Evolutionary conservation across 2,888 invertebrate species (phyloP).

Genomic region (Molanna angustata): DNA sequence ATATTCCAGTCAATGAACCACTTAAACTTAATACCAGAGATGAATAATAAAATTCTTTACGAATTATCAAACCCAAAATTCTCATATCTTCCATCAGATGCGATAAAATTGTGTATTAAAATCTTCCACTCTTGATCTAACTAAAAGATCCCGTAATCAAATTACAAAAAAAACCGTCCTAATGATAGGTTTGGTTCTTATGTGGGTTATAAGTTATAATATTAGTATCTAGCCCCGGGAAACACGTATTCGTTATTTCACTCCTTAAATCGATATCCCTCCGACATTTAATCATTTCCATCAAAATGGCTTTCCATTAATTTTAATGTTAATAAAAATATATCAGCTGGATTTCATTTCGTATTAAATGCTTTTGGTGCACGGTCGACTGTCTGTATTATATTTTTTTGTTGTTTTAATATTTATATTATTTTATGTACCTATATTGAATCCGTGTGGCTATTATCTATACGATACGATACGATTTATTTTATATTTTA

Average conservation of each 20-base stretch:
- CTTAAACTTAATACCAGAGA: not conserved
- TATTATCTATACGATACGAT: too few relatives aligned
- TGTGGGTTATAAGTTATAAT: conserved; percentile 21
- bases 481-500: too few relatives aligned
- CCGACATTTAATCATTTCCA: not conserved
- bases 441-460: too few relatives aligned
- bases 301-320: conserved; percentile 9
- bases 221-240: conserved; percentile 21
- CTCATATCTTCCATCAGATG: conserved; percentile 18
- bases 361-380: too few relatives aligned
- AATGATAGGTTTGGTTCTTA: conserved; percentile 22
- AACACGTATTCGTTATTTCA: conserved; percentile 7
- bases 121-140: conserved; percentile 12
- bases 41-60: not conserved
- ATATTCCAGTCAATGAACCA: not conserved
- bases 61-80: conserved; percentile 9
- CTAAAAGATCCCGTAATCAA: conserved; percentile 10
- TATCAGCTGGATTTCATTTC: not conserved
- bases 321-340: not conserved
- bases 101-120: conserved; percentile 12
- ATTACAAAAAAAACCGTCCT: conserved; percentile 15
- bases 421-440: too few relatives aligned
- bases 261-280: conserved; percentile 1
- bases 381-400: too few relatives aligned
- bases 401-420: too few relatives aligned